Percentiles rank a stretch among this genome's conserved stretches.
phyloP scores from a whole-genome alignment of 2,113 vertebrate species.

The Perccottus glenii region DNA sequence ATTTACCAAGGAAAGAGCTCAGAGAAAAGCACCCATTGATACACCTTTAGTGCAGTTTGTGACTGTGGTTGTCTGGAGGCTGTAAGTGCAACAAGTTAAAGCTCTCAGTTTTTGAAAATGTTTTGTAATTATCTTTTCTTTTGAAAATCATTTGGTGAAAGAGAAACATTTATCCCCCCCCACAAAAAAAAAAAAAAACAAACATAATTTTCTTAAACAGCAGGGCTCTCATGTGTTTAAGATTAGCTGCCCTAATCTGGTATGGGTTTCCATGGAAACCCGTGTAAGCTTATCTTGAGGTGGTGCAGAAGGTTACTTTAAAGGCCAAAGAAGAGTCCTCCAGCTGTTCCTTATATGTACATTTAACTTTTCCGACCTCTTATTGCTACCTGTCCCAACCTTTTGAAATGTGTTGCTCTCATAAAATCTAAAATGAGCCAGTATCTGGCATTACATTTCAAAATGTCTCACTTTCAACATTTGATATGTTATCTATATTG shows the following conservation, averaged over 20 bases:
- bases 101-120: not conserved
- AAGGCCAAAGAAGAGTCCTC: no score
- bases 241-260: slow-evolving; percentile 25
- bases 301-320: slow-evolving; percentile 17
- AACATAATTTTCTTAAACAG: slow-evolving; percentile 30
- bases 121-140: not conserved
- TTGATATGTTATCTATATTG: no score
- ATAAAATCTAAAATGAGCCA: no score
- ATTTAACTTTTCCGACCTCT: no score
- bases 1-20: not conserved
- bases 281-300: not conserved
- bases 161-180: slow-evolving; percentile 1
- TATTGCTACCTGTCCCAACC: no score
- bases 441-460: no score
- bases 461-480: no score
- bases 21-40: slow-evolving; percentile 3
- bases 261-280: slow-evolving; percentile 52
- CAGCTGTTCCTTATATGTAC: no score
- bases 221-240: slow-evolving; percentile 29
- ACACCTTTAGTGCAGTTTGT: not conserved
- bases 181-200: not conserved
- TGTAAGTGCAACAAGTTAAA: not conserved
- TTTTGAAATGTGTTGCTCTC: no score
- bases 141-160: not conserved
- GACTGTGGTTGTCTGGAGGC: not conserved